Evolutionary conservation across 2,888 invertebrate species (phyloP).

Genomic region (Pilophorus perplexus): DNA sequence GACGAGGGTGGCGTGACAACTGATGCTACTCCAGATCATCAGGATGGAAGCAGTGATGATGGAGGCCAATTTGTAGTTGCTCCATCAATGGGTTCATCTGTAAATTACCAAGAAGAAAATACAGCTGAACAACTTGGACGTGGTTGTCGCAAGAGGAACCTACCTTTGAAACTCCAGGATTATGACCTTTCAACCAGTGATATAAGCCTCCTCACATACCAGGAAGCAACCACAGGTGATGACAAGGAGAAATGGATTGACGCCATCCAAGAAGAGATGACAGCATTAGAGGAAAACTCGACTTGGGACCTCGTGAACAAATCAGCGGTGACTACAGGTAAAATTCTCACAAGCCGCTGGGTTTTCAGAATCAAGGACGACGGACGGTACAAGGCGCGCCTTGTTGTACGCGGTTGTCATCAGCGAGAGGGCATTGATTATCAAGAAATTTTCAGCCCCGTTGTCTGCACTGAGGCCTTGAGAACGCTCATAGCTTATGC

Average conservation of each 20-base stretch:
- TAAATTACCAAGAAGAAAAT: no score
- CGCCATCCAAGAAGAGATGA: conserved; percentile 24
- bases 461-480: conserved; percentile 9
- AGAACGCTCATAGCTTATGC: conserved; percentile 11
- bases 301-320: conserved; percentile 11
- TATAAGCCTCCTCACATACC: not conserved
- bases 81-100: no score
- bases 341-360: conserved; percentile 9
- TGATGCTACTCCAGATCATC: no score
- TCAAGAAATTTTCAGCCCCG: conserved; percentile 26
- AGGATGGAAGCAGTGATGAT: no score
- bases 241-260: conserved; percentile 11
- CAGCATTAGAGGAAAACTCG: conserved; percentile 1
- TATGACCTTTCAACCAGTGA: not conserved
- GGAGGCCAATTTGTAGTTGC: no score
- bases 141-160: not conserved
- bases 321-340: not conserved
- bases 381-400: conserved; percentile 18
- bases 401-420: conserved; percentile 24
- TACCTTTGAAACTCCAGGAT: not conserved
- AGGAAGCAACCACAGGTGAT: conserved; percentile 7
- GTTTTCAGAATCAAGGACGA: conserved; percentile 25
- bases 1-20: no score
- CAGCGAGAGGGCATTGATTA: conserved; percentile 16
- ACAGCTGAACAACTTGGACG: not conserved